Base-by-base conservation (phyloP, 2,797 vertebrate species). In the Mormyrops attenuatus region DNA sequence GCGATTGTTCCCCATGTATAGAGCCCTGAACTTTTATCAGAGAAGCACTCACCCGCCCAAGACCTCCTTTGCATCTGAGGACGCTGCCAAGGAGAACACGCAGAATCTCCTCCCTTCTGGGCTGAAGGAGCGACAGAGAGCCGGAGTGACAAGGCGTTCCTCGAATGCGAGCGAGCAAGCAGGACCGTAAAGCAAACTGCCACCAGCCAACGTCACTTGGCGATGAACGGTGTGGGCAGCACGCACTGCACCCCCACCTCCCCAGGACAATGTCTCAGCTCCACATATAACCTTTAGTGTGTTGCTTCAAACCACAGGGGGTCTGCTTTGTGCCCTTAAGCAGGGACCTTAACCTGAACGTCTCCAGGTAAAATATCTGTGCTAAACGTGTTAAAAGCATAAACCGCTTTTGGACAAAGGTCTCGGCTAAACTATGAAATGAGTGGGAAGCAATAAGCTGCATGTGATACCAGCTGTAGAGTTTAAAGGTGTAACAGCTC, bases 31-130 rank as follows among this genome's bases (percentile, higher is more conserved):
- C 30, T 86, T 57, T 11, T 30, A 53, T 6, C 3, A 7, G 2
- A 3, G 85, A 22, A 55, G 22, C 88, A 95, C 97, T 95, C 91
- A 98, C 98, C 98, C 98, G 91, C 98, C 97, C 60, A 99, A 95
- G 87, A 98, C 96, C 93, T 99, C 98, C 89, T 96, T 97, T 86
- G 97, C 97, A 90, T 98, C 98, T 66, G 95, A 96, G 87, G 97
- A 98, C 0, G 97, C 97, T 0, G 98, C 95, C 86, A 98, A 95
- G n/a, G 98, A 99, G 92, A 99, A 99, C 91, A 99, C 97, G 77
- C 97, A 98, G 92, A 99, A 99, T 90, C 97, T 96, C 88, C 97
- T 96, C 91, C 98, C 97, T 20, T 97, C 96, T 85, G 98, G 98
- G 93, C 98, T 99, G 92, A 60, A 92, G 92, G 89, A 91, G 88